phyloP scores from a whole-genome alignment of 2,888 invertebrate species.

The Ectemnius cavifrons region DNA sequence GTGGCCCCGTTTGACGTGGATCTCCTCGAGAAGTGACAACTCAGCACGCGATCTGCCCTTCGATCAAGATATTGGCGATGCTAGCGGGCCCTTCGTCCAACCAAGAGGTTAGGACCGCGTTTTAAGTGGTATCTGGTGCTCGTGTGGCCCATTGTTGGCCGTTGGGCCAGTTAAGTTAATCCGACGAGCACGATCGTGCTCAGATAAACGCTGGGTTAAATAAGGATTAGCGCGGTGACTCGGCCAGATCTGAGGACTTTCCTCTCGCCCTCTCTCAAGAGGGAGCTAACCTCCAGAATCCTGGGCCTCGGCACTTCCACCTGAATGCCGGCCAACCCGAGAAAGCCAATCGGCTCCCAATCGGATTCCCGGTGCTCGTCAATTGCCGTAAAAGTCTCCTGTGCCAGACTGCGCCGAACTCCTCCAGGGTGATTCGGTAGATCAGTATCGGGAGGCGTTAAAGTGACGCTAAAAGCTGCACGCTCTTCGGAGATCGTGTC shows the following conservation, averaged over 20 bases:
- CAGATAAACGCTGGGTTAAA: conserved; percentile 70
- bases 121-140: conserved; percentile 56
- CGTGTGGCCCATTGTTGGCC: conserved; percentile 51
- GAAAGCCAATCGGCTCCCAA: conserved; percentile 35
- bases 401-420: background rate
- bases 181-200: conserved; percentile 62
- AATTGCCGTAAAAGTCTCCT: conserved; percentile 30
- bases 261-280: conserved; percentile 7
- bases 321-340: conserved; percentile 23
- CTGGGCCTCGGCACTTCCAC: background rate
- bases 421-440: conserved; percentile 39
- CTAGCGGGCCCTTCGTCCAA: background rate
- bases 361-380: conserved; percentile 29
- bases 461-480: conserved; percentile 67
- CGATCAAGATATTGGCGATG: conserved; percentile 49
- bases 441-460: conserved; percentile 66
- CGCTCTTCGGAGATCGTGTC: conserved; percentile 3
- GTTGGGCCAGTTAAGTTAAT: conserved; percentile 66
- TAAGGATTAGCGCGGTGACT: conserved; percentile 73
- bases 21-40: conserved; percentile 39
- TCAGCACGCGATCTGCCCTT: conserved; percentile 31
- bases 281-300: background rate
- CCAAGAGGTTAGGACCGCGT: conserved; percentile 24
- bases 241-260: conserved; percentile 50
- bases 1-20: conserved; percentile 32